These are phyloP conservation scores for Pachypeltis micranthus DNA, from an alignment of 1,140 invertebrate species.

Conservation along the genomic window DNA sequence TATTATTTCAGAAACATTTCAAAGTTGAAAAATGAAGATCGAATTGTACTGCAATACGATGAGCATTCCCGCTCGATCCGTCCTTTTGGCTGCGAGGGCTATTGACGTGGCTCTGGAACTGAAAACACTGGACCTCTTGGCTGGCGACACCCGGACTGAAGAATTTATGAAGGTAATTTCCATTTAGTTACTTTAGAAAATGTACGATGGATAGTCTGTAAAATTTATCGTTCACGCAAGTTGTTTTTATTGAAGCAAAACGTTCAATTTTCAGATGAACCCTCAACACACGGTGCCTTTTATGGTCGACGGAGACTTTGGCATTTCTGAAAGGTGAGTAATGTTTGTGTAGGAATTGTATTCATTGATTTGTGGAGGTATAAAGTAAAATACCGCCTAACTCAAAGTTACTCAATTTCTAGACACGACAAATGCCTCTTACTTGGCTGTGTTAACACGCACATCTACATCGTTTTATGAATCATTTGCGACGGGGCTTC, in stretches of 20 bases:
- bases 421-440: too few species aligned
- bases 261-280: slow-evolving; percentile 46
- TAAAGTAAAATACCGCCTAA: too few species aligned
- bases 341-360: too few species aligned
- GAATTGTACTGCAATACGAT: slow-evolving; percentile 22
- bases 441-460: too few species aligned
- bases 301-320: slow-evolving; percentile 50
- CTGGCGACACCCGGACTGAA: slow-evolving; percentile 16
- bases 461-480: too few species aligned
- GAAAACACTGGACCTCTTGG: slow-evolving; percentile 15
- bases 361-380: too few species aligned
- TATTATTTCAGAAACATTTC: background rate
- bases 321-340: slow-evolving; percentile 51
- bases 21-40: slow-evolving; percentile 16
- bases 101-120: slow-evolving; percentile 20
- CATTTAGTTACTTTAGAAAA: background rate
- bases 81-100: slow-evolving; percentile 14
- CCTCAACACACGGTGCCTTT: slow-evolving; percentile 56
- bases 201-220: too few species aligned
- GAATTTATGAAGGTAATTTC: slow-evolving; percentile 23
- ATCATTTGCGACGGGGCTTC: too few species aligned
- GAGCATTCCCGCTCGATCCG: slow-evolving; percentile 21
- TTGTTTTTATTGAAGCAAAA: too few species aligned
- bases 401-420: too few species aligned
- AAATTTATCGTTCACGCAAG: too few species aligned